Conservation (phyloP, 2,888 invertebrate species). For the Pimpla rufipes region DNA sequence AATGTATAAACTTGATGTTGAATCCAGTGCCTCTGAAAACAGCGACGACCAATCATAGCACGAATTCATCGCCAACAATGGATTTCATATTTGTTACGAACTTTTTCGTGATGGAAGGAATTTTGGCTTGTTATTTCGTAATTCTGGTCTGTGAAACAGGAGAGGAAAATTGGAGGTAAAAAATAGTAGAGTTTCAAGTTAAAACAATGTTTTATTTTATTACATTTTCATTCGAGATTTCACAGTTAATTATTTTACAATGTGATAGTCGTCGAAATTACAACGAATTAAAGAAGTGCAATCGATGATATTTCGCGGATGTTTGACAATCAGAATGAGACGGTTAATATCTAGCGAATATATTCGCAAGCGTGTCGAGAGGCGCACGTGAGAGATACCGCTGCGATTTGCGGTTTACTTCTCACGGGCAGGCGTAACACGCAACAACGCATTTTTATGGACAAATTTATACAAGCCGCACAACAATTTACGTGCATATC, state of each 20-base stretch:
- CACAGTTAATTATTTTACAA: conserved; percentile 18
- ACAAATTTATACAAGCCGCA: conserved; percentile 67
- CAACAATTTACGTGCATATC: conserved; percentile 30
- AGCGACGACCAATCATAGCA: too few relatives aligned
- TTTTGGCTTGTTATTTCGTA: neutral
- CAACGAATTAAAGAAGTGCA: conserved; percentile 13
- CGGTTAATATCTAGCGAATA: neutral
- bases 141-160: neutral
- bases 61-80: too few relatives aligned
- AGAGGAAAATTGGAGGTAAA: neutral
- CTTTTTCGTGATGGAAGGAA: too few relatives aligned
- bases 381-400: neutral
- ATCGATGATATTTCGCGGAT: conserved; percentile 6
- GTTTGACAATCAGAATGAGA: conserved; percentile 14
- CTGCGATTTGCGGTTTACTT: neutral
- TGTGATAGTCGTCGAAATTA: conserved; percentile 2
- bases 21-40: too few relatives aligned
- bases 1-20: too few relatives aligned
- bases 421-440: neutral
- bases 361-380: conserved; percentile 5
- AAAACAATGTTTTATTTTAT: conserved; percentile 32
- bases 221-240: conserved; percentile 30
- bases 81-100: too few relatives aligned
- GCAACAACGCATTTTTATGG: conserved; percentile 66
- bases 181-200: conserved; percentile 11